Evolutionary conservation across 2,113 vertebrate genomes (phyloP).

Genomic region (Cheirogaleus medius): DNA sequence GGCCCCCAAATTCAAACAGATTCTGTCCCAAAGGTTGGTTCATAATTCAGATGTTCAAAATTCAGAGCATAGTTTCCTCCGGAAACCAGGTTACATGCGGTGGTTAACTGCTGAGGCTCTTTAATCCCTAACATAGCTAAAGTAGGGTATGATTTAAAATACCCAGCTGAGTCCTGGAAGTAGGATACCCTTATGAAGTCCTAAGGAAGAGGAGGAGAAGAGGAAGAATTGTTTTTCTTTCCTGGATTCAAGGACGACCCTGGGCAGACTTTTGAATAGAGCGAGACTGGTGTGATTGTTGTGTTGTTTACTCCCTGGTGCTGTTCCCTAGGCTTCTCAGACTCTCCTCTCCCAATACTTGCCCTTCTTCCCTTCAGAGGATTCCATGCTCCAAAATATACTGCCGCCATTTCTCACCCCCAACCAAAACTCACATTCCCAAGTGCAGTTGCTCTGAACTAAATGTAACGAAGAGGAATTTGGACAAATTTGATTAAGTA

Average conservation of each 20-base stretch:
- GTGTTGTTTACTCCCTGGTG: not conserved
- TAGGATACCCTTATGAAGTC: not conserved
- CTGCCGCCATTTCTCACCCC: not conserved
- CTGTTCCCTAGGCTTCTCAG: not conserved
- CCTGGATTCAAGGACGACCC: not conserved
- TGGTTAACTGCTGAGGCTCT: not conserved
- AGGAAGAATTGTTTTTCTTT: not conserved
- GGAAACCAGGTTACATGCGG: not conserved
- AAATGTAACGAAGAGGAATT: conserved; percentile 2
- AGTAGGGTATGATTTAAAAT: not conserved
- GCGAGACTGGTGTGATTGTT: not conserved
- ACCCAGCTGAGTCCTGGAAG: not conserved
- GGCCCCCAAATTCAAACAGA: not conserved
- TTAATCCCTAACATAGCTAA: not conserved
- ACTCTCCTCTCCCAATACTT: not conserved
- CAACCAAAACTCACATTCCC: not conserved
- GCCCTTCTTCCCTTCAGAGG: not conserved
- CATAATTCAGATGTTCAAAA: not conserved
- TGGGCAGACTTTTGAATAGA: not conserved
- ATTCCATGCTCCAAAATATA: not conserved
- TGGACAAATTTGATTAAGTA: conserved; percentile 1
- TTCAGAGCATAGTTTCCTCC: not conserved
- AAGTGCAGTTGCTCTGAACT: not conserved
- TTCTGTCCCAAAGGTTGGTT: not conserved
- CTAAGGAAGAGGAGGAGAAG: not conserved